These are phyloP conservation scores for Eupithecia centaureata DNA, from an alignment of 2,888 invertebrate species.

Conservation along the genomic window DNA sequence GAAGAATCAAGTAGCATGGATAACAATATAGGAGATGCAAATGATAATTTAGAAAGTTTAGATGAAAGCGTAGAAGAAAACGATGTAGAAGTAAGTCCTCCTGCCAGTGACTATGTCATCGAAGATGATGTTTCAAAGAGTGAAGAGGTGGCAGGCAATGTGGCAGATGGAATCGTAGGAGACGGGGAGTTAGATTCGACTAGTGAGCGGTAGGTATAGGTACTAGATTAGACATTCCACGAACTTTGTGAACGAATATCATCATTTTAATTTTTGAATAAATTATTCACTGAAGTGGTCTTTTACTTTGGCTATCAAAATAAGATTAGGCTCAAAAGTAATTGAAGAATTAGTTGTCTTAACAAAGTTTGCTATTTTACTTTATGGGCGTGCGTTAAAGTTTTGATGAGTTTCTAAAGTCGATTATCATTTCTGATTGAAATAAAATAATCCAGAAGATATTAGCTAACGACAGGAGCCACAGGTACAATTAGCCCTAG, in stretches of 20 bases:
- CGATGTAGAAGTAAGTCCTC: conserved; percentile 6
- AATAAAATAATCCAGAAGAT: not conserved
- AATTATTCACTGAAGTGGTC: not conserved
- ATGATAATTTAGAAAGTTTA: conserved; percentile 5
- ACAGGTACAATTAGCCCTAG: not conserved
- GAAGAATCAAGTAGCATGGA: conserved; percentile 7
- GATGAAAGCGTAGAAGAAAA: not conserved
- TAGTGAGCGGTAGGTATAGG: conserved; percentile 27
- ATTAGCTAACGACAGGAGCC: not conserved
- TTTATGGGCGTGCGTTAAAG: conserved; percentile 1
- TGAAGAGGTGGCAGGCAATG: conserved; percentile 58
- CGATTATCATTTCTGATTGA: conserved; percentile 2
- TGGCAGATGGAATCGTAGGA: conserved; percentile 39
- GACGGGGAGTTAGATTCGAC: conserved; percentile 27
- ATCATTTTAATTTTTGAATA: conserved; percentile 10
- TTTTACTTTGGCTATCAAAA: conserved; percentile 2
- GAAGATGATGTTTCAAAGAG: conserved; percentile 32
- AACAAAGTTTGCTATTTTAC: conserved; percentile 7
- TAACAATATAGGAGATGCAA: conserved; percentile 10
- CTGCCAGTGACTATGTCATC: conserved; percentile 27
- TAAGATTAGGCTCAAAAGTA: not conserved
- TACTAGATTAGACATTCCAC: conserved; percentile 28
- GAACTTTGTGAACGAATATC: conserved; percentile 8
- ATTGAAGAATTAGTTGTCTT: conserved; percentile 2
- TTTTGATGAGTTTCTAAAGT: conserved; percentile 10